These are phyloP conservation scores for Sebastes wilsoni DNA, from an alignment of 2,797 vertebrate species.

Conservation along the genomic window DNA sequence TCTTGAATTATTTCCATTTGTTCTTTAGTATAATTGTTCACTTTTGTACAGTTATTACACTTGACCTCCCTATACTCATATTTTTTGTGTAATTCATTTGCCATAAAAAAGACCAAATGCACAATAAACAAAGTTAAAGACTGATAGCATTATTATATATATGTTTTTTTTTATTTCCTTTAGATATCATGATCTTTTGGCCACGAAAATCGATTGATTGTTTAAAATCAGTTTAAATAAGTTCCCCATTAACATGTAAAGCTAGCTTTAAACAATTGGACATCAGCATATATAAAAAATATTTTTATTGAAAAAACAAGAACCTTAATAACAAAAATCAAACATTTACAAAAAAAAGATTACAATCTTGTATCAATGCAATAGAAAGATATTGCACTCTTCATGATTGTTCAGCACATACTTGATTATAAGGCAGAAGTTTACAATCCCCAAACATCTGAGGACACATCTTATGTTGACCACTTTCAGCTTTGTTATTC, in stretches of 20 bases:
- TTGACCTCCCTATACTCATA: no score
- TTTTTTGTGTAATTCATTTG: no score
- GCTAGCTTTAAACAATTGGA: not conserved
- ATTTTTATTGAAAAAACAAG: conserved; percentile 73
- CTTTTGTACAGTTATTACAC: no score
- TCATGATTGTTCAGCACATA: conserved; percentile 66
- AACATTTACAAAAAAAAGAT: conserved; percentile 56
- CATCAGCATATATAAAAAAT: conserved; percentile 61
- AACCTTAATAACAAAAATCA: conserved; percentile 48
- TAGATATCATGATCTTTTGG: no score
- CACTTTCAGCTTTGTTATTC: conserved; percentile 21
- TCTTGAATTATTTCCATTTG: no score
- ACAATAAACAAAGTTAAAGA: no score
- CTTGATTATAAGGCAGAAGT: conserved; percentile 70
- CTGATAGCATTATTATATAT: no score
- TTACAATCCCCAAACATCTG: conserved; percentile 41
- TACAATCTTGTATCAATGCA: conserved; percentile 61
- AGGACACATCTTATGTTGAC: conserved; percentile 38
- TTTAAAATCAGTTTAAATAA: not conserved
- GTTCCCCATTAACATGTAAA: not conserved
- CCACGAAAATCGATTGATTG: no score
- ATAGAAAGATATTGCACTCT: conserved; percentile 66
- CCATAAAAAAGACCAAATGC: rapidly evolving
- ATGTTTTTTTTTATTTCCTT: no score
- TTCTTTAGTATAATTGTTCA: no score